Conservation (phyloP, 2,113 vertebrate species). For the Lipotes vexillifer region DNA sequence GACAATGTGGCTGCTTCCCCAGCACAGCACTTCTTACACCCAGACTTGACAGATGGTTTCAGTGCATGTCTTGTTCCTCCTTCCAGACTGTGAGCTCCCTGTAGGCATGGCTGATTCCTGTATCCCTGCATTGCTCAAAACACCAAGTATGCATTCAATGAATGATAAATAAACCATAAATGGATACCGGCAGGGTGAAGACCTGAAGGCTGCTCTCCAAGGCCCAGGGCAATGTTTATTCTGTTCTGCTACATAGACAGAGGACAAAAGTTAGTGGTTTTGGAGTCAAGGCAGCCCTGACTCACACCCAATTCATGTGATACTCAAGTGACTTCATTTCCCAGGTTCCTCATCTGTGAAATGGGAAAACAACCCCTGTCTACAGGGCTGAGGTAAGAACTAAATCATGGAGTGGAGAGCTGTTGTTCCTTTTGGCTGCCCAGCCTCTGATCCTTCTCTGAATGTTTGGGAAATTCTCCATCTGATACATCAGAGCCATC, state of each 20-base stretch:
- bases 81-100: neutral
- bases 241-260: neutral
- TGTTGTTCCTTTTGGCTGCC: neutral
- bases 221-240: neutral
- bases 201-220: neutral
- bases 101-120: neutral
- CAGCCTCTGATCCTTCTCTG: neutral
- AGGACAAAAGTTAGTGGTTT: neutral
- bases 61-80: neutral
- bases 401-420: neutral
- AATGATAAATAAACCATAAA: neutral
- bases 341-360: slow-evolving; percentile 4
- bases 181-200: neutral
- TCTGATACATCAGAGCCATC: neutral
- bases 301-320: neutral
- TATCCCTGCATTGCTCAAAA: neutral
- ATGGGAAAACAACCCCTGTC: neutral
- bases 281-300: neutral
- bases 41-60: neutral
- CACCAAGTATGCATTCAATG: neutral
- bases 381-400: neutral
- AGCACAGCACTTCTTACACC: neutral
- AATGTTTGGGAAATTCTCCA: neutral
- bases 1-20: neutral
- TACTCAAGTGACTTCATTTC: neutral